phyloP scores from a whole-genome alignment of 2,797 vertebrate species.

The Chrysolophus pictus region DNA sequence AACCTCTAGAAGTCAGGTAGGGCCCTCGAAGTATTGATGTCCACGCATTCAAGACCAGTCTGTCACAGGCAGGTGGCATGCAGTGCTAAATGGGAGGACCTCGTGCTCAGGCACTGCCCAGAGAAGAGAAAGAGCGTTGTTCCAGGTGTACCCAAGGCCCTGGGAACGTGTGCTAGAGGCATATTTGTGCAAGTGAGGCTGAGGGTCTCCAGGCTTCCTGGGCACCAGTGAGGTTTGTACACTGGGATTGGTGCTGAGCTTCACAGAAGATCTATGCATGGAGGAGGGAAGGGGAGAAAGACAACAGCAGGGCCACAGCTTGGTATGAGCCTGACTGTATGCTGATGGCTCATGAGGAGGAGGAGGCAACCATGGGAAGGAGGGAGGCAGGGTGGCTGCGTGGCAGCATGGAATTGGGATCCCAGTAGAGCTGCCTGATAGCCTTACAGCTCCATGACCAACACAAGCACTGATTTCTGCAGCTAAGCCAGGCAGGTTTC shows the following conservation, averaged over 20 bases:
- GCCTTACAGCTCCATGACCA: not conserved
- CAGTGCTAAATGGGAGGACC: not conserved
- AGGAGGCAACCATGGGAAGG: not conserved
- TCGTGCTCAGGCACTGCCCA: too few species aligned
- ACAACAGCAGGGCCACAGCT: not conserved
- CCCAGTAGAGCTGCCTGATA: not conserved
- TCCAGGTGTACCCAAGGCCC: not conserved
- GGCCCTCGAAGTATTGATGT: not conserved
- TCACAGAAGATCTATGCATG: accelerated
- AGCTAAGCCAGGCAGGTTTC: not conserved
- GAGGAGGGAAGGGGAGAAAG: not conserved
- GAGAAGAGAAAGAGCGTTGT: not conserved
- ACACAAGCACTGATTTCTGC: not conserved
- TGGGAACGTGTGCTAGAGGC: not conserved
- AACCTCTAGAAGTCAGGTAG: not conserved
- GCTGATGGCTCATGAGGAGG: not conserved
- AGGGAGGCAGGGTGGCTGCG: not conserved
- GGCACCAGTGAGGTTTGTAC: accelerated
- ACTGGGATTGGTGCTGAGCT: not conserved
- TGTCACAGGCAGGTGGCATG: not conserved
- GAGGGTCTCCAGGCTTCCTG: not conserved
- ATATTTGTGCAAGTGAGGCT: not conserved
- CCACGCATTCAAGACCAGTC: not conserved
- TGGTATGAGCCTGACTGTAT: not conserved
- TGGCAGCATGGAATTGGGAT: not conserved